Conservation (phyloP, 2,797 vertebrate genomes). For the Ctenochaetus hawaiiensis region DNA sequence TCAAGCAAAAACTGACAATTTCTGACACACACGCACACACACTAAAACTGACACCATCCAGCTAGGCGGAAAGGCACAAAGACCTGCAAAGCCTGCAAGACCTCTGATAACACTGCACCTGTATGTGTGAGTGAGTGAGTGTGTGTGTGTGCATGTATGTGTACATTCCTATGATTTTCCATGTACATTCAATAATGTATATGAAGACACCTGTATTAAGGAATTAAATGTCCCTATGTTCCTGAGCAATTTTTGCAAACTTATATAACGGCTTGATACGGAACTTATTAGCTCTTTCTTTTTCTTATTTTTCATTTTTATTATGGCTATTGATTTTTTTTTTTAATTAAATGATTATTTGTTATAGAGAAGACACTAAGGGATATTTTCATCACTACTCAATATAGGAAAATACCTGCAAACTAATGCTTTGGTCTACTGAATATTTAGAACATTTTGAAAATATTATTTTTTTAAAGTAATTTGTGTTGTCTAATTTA, state of each 20-base stretch:
- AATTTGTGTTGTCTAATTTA: neutral
- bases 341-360: neutral
- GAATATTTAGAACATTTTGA: neutral
- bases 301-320: too few species aligned
- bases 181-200: conserved; percentile 40
- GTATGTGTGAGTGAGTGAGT: conserved; percentile 40
- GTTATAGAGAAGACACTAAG: neutral
- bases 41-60: conserved; percentile 69
- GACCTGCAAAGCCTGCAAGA: conserved; percentile 72
- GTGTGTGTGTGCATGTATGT: conserved; percentile 23
- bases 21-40: neutral
- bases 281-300: too few species aligned
- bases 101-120: conserved; percentile 76
- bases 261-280: neutral
- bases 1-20: conserved; percentile 19
- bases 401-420: neutral
- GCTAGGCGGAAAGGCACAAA: conserved; percentile 74
- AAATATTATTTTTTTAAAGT: neutral
- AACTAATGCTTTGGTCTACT: neutral
- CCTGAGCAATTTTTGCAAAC: neutral
- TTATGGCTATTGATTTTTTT: neutral
- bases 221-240: conserved; percentile 7
- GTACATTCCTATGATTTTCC: conserved; percentile 62
- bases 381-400: neutral
- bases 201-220: conserved; percentile 40